Conservation (phyloP, 2,888 invertebrate species). For the Sepioteuthis lessoniana region DNA sequence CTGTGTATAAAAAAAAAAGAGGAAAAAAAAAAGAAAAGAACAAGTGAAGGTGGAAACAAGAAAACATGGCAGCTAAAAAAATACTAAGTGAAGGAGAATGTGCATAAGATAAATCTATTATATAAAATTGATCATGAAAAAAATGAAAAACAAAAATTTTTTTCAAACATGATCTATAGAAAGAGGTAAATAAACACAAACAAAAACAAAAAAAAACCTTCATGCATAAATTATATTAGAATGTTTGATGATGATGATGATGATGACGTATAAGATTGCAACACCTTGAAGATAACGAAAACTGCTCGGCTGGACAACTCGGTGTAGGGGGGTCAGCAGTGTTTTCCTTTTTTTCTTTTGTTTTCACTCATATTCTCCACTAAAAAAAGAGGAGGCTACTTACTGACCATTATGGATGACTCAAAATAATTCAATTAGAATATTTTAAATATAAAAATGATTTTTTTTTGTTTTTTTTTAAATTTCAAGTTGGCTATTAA, state of each 20-base stretch:
- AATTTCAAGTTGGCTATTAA: neutral
- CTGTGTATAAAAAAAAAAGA: neutral
- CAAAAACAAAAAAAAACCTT: neutral
- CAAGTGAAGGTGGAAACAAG: neutral
- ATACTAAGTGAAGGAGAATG: neutral
- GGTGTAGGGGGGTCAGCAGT: neutral
- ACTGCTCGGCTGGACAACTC: neutral
- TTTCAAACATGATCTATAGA: neutral
- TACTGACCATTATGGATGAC: neutral
- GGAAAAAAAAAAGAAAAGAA: neutral
- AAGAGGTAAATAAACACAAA: neutral
- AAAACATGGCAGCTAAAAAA: neutral
- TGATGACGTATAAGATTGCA: neutral
- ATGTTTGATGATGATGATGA: neutral
- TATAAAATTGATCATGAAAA: neutral
- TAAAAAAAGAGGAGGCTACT: neutral
- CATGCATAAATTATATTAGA: constrained; percentile 11
- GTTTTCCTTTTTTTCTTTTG: neutral
- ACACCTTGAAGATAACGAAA: neutral
- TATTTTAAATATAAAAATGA: neutral
- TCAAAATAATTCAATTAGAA: neutral
- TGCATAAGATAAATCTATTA: neutral
- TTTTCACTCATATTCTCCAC: neutral
- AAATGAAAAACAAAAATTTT: neutral
- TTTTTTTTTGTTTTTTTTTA: neutral